Percentiles rank a stretch among this genome's conserved stretches.
Conservation (phyloP, 2,797 vertebrate genomes). For the Falco naumanni region DNA sequence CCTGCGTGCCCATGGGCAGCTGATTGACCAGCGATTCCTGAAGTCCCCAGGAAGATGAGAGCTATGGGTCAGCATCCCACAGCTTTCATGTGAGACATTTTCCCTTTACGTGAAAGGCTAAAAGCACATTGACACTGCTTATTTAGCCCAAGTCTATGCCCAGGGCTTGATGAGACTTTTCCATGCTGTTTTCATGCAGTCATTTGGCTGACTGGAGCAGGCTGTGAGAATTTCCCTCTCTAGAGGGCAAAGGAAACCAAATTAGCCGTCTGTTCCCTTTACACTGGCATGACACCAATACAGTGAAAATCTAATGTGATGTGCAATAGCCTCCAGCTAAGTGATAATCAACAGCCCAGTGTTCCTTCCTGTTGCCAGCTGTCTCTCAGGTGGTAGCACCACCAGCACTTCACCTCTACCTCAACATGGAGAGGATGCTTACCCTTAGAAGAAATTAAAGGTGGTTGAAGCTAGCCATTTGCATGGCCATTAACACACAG, state of each 20-base stretch:
- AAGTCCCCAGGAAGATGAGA: not conserved
- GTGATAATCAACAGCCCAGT: not conserved
- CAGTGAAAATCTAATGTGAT: not conserved
- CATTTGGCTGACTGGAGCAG: not conserved
- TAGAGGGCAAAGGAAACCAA: not conserved
- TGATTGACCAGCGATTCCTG: not conserved
- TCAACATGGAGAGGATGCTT: not conserved
- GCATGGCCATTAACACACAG: not conserved
- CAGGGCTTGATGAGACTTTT: not conserved
- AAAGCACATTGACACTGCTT: fast-evolving
- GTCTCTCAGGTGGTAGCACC: not conserved
- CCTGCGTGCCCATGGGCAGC: not conserved
- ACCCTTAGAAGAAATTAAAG: not conserved
- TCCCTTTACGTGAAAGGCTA: not conserved
- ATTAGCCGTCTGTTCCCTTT: not conserved
- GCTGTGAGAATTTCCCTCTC: not conserved
- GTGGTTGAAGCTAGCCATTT: not conserved
- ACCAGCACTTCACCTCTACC: not conserved
- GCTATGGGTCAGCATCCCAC: not conserved
- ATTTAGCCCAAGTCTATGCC: not conserved
- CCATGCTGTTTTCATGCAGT: fast-evolving
- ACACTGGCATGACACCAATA: not conserved
- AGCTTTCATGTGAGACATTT: not conserved
- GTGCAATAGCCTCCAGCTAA: not conserved
- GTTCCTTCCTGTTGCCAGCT: not conserved